These are phyloP conservation scores for Oreochromis spilurus DNA, from an alignment of 2,113 vertebrate genomes.

Conservation along the genomic window DNA sequence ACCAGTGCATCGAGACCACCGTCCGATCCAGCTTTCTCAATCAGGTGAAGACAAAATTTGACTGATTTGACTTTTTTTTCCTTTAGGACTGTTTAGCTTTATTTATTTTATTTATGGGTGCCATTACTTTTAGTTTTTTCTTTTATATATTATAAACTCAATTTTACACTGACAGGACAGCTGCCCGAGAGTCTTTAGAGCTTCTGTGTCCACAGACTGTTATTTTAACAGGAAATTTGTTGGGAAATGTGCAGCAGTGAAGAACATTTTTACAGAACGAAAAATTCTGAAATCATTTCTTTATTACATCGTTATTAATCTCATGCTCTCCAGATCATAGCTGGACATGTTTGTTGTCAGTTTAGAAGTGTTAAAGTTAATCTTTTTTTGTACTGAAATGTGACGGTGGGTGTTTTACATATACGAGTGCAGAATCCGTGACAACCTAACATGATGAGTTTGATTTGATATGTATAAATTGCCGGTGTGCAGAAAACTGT, in stretches of 20 bases:
- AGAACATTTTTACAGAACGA: neutral
- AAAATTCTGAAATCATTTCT: neutral
- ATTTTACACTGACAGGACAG: neutral
- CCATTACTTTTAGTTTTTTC: neutral
- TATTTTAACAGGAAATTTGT: neutral
- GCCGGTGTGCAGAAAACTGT: neutral
- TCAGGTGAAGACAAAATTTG: slow-evolving; percentile 73
- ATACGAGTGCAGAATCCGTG: fast-evolving
- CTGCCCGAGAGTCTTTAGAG: fast-evolving
- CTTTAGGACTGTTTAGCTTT: neutral
- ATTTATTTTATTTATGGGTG: neutral
- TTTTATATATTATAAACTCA: neutral
- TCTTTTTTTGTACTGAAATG: neutral
- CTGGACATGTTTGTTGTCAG: neutral
- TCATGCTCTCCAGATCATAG: neutral
- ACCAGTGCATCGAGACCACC: slow-evolving; percentile 82
- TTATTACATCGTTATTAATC: neutral
- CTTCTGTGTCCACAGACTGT: neutral
- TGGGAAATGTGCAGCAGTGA: neutral
- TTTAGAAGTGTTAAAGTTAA: neutral
- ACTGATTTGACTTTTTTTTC: neutral
- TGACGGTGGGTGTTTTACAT: neutral
- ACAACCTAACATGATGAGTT: neutral
- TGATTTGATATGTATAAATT: neutral
- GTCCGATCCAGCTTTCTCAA: slow-evolving; percentile 93